Percentiles rank a stretch among this genome's conserved stretches.
These are phyloP conservation scores for Squalus acanthias DNA, from an alignment of 2,797 vertebrate genomes.

Conservation along the genomic window DNA sequence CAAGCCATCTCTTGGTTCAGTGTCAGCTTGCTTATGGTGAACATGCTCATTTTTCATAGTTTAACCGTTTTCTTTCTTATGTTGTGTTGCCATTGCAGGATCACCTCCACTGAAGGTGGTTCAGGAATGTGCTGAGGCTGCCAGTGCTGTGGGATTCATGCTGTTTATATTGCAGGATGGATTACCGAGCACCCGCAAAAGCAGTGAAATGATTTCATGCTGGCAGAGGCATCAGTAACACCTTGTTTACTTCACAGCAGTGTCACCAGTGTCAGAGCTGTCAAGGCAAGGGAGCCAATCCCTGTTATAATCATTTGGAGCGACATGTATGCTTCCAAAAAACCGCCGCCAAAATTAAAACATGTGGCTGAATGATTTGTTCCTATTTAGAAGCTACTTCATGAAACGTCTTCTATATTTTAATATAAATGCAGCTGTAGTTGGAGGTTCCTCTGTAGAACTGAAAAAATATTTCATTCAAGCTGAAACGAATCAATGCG, in stretches of 20 bases:
- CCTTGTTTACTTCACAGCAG: neutral
- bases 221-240: neutral
- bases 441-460: neutral
- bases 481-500: neutral
- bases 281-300: neutral
- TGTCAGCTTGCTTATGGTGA: neutral
- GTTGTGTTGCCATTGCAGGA: neutral
- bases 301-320: neutral
- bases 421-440: neutral
- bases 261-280: neutral
- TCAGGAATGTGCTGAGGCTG: neutral
- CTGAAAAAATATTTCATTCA: neutral
- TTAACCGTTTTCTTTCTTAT: neutral
- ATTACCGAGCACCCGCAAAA: neutral
- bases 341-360: neutral
- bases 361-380: neutral
- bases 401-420: conserved; percentile 2
- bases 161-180: neutral
- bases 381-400: neutral
- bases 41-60: neutral
- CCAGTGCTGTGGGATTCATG: too few relatives aligned
- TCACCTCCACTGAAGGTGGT: neutral
- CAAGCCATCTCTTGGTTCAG: neutral
- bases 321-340: neutral
- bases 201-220: neutral